phyloP scores from a whole-genome alignment of 2,797 vertebrate species.

The Alauda arvensis region DNA sequence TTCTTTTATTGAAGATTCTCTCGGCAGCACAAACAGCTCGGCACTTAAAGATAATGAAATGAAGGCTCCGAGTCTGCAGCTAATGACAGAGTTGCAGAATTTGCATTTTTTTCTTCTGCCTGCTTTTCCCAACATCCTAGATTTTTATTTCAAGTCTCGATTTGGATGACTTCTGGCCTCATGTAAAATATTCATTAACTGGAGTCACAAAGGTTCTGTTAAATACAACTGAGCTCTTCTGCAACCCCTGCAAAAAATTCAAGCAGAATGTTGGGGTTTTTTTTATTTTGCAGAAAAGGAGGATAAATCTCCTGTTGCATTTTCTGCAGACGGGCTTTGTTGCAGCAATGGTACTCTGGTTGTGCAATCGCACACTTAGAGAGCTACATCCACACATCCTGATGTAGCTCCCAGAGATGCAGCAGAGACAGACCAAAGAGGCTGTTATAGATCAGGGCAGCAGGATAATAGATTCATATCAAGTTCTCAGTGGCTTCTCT shows the following conservation, averaged over 20 bases:
- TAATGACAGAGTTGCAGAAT: conserved; percentile 26
- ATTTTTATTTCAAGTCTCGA: neutral
- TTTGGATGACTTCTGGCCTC: neutral
- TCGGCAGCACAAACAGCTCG: neutral
- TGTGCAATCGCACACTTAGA: fast-evolving
- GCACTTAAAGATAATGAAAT: conserved; percentile 26
- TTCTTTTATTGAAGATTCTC: neutral
- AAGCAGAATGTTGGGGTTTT: neutral
- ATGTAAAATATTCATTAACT: conserved; percentile 21
- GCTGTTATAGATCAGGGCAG: neutral
- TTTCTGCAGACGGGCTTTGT: neutral
- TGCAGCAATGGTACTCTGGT: neutral
- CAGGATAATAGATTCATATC: neutral
- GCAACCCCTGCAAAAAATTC: neutral
- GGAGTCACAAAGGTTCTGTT: neutral
- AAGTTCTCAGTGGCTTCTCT: neutral
- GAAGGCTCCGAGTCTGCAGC: neutral
- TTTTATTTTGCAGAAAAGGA: neutral
- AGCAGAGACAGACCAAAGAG: neutral
- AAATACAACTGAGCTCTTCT: neutral
- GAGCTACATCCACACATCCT: neutral
- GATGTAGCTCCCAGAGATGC: neutral
- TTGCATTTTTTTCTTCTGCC: neutral
- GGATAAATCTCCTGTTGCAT: neutral
- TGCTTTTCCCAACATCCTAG: neutral